Base-by-base conservation (phyloP, 2,797 vertebrate species). In the Anisognathus igniventris region DNA sequence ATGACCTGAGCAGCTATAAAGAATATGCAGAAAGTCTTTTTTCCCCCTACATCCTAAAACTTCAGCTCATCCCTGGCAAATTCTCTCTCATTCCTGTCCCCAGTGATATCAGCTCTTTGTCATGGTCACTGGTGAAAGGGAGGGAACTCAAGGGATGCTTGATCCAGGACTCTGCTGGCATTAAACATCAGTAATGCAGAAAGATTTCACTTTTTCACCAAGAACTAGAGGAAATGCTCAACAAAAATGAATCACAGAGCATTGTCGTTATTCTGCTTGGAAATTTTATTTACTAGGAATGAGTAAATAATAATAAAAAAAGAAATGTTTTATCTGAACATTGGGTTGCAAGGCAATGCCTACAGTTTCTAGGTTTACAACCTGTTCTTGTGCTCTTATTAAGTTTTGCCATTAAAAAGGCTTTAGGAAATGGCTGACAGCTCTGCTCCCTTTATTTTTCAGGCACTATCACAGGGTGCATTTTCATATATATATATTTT, bases 261-360 rank as follows among this genome's bases (percentile, higher is more conserved):
- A 88, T 88, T 97, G 97, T 28, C 87, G 91, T 96, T 92, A 79
- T 88, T 84, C 92, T 72, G 79, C 96, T 89, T 72, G 87, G 93
- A 96, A 97, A 97, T 93, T 73, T 91, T 95, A 90, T 96, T 97
- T 92, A 73, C 93, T 96, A 78, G 96, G 96, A 98, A 97, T n/a
- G 73, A 97, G 96, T 95, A 96, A 97, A 98, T 95, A 95, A 48
- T 24, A 97, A 97, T 97, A 93, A 82, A 95, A 96, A 24, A 21
- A 21, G 8, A 30, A 97, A 93, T 90, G 88, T 82, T 97, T 97
- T 95, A 30, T 18, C 72, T 14, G 56, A 92, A 35, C 33, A 47
- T 37, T 65, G 56, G 61, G 78, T 72, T 78, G 66, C 20, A 86
- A 5, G 40, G 51, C 39, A 84, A 14, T 31, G 31, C 73, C 81